A percentile compares a stretch with the other conserved stretches of the same genome.
phyloP scores from a whole-genome alignment of 2,888 invertebrate genomes.

The Pollenia griseotomentosa region DNA sequence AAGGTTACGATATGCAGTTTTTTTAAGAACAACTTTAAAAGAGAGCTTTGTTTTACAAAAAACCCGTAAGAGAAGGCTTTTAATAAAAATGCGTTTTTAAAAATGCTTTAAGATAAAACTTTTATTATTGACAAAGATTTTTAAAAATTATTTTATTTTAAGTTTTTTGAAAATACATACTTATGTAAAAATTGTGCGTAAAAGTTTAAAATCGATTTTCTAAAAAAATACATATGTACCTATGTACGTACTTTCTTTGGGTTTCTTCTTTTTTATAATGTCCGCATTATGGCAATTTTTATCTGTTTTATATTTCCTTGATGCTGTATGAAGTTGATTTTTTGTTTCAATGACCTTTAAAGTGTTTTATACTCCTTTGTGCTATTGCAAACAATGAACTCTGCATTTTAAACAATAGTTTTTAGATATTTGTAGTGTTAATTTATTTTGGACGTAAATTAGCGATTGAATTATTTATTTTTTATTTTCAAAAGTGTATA shows the following conservation, averaged over 20 bases:
- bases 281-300: constrained; percentile 26
- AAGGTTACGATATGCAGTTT: no score
- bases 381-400: constrained; percentile 13
- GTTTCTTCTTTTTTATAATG: not conserved
- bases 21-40: no score
- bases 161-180: no score
- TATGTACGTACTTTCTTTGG: not conserved
- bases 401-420: not conserved
- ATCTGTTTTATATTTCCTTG: not conserved
- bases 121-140: no score
- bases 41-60: no score
- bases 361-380: constrained; percentile 12
- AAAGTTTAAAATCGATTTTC: no score
- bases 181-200: no score
- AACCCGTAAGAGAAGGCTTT: no score
- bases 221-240: not conserved
- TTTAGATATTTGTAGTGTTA: not conserved
- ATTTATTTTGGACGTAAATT: not conserved
- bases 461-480: constrained; percentile 54
- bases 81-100: no score
- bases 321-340: not conserved
- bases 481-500: not conserved
- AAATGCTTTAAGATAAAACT: no score
- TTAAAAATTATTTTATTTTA: no score
- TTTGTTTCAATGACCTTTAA: constrained; percentile 31